A percentile compares a stretch with the other conserved stretches of the same genome.
Evolutionary conservation across 2,888 invertebrate genomes (phyloP).

Genomic region (Drosophila tanythrix): DNA sequence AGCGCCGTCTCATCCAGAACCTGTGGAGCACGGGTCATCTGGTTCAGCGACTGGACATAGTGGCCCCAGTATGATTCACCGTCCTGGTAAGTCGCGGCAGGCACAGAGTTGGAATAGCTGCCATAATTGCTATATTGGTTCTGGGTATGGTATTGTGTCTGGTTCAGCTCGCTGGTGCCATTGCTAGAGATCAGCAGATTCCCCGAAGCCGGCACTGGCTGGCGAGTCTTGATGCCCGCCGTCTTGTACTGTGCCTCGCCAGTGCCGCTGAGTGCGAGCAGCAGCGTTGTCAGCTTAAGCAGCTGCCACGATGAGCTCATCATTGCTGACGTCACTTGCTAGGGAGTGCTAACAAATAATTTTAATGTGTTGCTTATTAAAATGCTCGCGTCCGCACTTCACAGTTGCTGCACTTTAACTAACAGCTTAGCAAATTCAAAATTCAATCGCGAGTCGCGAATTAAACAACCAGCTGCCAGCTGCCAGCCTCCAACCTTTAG

Average conservation of each 20-base stretch:
- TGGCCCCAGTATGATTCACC: slow-evolving; percentile 40
- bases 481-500: slow-evolving; percentile 16
- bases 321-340: slow-evolving; percentile 9
- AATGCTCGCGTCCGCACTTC: slow-evolving; percentile 57
- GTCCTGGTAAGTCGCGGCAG: slow-evolving; percentile 76
- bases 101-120: slow-evolving; percentile 42
- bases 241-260: slow-evolving; percentile 75
- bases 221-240: slow-evolving; percentile 80
- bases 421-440: slow-evolving; percentile 29
- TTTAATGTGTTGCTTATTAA: slow-evolving; percentile 1
- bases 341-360: not conserved
- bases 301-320: slow-evolving; percentile 66
- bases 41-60: slow-evolving; percentile 75
- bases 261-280: slow-evolving; percentile 29
- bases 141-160: slow-evolving; percentile 20
- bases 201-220: slow-evolving; percentile 57
- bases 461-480: slow-evolving; percentile 28
- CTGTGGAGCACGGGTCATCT: slow-evolving; percentile 76
- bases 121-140: slow-evolving; percentile 23
- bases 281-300: slow-evolving; percentile 33
- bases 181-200: slow-evolving; percentile 62
- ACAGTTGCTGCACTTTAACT: slow-evolving; percentile 70
- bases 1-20: slow-evolving; percentile 80
- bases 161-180: slow-evolving; percentile 30
- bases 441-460: slow-evolving; percentile 35